Conservation (phyloP, 2,888 invertebrate genomes). For the Trissolcus brochymenae region DNA sequence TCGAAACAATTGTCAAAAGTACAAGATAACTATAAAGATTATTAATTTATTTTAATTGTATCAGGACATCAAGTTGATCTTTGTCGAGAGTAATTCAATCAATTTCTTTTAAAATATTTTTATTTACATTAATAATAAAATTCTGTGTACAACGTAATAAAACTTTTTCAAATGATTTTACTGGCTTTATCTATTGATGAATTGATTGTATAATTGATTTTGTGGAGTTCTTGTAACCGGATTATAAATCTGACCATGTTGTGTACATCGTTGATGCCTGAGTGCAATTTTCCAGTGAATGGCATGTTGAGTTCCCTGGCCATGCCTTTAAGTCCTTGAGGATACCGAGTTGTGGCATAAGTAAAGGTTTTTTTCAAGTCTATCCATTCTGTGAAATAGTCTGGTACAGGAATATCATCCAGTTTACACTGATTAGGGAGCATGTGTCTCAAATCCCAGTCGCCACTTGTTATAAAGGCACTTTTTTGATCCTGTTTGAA, state of each 20-base stretch:
- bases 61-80: not conserved
- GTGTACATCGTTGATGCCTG: conserved; percentile 74
- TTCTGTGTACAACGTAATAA: no score
- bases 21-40: no score
- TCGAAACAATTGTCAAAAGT: no score
- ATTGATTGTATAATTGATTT: conserved; percentile 65
- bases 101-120: not conserved
- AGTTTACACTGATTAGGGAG: conserved; percentile 77
- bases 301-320: conserved; percentile 67
- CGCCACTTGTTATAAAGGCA: conserved; percentile 80
- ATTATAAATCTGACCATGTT: conserved; percentile 68
- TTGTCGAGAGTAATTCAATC: not conserved
- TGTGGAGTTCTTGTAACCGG: conserved; percentile 56
- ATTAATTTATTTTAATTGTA: not conserved
- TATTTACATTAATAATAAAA: no score
- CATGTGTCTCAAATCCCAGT: conserved; percentile 80
- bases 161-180: not conserved
- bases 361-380: conserved; percentile 78
- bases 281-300: conserved; percentile 76
- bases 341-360: conserved; percentile 71
- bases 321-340: conserved; percentile 74
- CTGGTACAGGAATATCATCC: conserved; percentile 71
- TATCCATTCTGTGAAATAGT: conserved; percentile 78
- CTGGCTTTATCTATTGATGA: conserved; percentile 36
- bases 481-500: conserved; percentile 64